These are phyloP conservation scores for Latrodectus elegans DNA, from an alignment of 2,888 invertebrate species.

Conservation along the genomic window DNA sequence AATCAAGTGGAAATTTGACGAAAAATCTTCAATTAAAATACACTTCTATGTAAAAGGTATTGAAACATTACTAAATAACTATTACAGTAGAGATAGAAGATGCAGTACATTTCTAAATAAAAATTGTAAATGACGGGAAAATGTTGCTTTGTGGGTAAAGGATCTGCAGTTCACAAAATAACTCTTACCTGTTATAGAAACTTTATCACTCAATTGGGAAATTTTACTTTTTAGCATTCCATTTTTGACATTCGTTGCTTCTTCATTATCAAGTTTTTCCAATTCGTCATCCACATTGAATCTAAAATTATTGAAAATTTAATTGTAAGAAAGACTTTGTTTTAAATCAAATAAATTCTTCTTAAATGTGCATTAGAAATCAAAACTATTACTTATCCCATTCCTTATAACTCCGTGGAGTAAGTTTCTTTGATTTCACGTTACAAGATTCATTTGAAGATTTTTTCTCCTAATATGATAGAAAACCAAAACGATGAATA, in stretches of 20 bases:
- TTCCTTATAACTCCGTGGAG: slow-evolving; percentile 31
- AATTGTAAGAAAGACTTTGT: too few relatives aligned
- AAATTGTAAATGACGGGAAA: too few relatives aligned
- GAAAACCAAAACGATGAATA: too few relatives aligned
- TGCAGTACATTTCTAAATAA: too few relatives aligned
- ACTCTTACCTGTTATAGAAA: slow-evolving; percentile 17
- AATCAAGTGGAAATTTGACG: too few relatives aligned
- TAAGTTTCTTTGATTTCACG: background rate
- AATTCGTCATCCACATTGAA: slow-evolving; percentile 53
- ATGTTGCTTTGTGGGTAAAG: background rate
- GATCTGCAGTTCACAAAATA: background rate
- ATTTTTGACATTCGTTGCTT: background rate
- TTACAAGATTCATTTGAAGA: background rate
- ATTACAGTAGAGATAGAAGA: too few relatives aligned
- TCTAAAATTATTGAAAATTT: slow-evolving; percentile 13
- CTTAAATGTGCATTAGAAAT: background rate
- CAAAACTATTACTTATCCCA: slow-evolving; percentile 44
- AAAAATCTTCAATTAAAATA: too few relatives aligned
- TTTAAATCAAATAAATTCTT: background rate
- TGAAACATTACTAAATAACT: too few relatives aligned
- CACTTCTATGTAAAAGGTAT: too few relatives aligned
- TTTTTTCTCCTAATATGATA: background rate
- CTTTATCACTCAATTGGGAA: background rate
- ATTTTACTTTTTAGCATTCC: background rate
- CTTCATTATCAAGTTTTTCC: slow-evolving; percentile 26